Conservation (phyloP, 1,140 invertebrate genomes). For the Drosophila malerkotliana region DNA sequence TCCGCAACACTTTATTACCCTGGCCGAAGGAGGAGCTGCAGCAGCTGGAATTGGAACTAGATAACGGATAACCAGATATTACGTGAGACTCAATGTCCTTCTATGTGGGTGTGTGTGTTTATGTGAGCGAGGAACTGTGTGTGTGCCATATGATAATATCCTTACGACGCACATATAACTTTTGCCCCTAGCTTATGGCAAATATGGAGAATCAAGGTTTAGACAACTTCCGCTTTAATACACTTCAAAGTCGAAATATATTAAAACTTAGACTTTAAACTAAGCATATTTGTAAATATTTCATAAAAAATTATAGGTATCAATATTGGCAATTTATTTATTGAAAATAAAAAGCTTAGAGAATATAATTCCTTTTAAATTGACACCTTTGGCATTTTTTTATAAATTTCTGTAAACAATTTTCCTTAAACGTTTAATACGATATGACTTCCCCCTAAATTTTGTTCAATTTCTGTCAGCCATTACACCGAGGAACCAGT, state of each 20-base stretch:
- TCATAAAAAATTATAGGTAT: too few species aligned
- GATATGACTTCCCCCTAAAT: not conserved
- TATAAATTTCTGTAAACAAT: too few species aligned
- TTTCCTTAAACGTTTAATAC: too few species aligned
- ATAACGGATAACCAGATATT: constrained; percentile 48
- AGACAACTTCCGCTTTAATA: constrained; percentile 13
- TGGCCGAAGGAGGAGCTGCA: constrained; percentile 3
- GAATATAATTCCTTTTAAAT: too few species aligned
- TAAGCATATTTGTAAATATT: too few species aligned
- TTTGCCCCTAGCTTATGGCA: constrained; percentile 10
- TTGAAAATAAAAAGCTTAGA: too few species aligned
- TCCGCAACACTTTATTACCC: constrained; percentile 59
- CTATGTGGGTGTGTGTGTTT: not conserved
- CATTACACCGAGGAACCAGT: not conserved
- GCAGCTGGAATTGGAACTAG: constrained; percentile 37
- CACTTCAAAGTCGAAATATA: not conserved
- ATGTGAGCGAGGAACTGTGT: not conserved
- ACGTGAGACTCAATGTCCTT: constrained; percentile 5
- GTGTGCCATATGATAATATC: constrained; percentile 49
- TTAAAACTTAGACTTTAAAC: not conserved
- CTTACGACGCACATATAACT: constrained; percentile 27
- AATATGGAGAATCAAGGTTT: constrained; percentile 1
- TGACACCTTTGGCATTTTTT: too few species aligned
- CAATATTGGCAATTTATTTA: too few species aligned
- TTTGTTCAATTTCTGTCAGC: not conserved